Evolutionary conservation across 2,113 vertebrate genomes (phyloP), one percentile per base, ranked within the genome.

Genomic region (Poeciliopsis prolifica): DNA sequence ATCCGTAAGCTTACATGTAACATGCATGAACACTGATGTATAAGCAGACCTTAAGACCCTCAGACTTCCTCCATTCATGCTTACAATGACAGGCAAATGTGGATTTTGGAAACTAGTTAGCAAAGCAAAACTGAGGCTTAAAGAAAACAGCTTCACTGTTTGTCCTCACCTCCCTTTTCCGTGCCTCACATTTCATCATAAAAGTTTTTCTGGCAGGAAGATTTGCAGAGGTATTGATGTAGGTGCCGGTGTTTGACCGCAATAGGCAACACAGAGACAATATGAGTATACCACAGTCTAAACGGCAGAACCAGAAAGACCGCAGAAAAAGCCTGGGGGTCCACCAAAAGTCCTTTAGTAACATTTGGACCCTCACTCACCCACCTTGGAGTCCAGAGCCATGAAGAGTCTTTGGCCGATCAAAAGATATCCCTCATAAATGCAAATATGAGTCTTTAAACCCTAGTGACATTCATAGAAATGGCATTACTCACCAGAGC

Each of bases 111-210:
- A 86, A 80, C 87, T 77, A 79, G 78, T 89, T 87, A 83, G 76
- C 66, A 75, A 91, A 89, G 84, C 88, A 83, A 91, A 91, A 85
- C 86, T 82, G 80, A 84, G 89, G 86, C 84, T 88, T 79, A 88
- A 89, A 86, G 86, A 91, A 92, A 92, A 87, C 82, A 89, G 78
- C 63, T 74, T 74, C 83, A 87, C 84, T 91, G 89, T 90, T 90
- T 92, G 88, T 89, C 87, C 87, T 88, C 92, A 79, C 85, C 84
- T 92, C 85, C 88, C 87, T 86, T 90, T 88, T 83, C 81, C 86
- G 86, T 90, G 82, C 72, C 83, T 92, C 91, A 87, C 81, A 89
- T 92, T 91, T 92, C 90, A 92, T 91, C 89, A 93, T 92, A 90
- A 91, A 91, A 88, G 88, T 90, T 91, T 89, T 92, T 92, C 86